Evolutionary conservation across 2,888 invertebrate species (phyloP), one percentile per base, ranked within the genome.

Genomic region (Melipona bicolor): DNA sequence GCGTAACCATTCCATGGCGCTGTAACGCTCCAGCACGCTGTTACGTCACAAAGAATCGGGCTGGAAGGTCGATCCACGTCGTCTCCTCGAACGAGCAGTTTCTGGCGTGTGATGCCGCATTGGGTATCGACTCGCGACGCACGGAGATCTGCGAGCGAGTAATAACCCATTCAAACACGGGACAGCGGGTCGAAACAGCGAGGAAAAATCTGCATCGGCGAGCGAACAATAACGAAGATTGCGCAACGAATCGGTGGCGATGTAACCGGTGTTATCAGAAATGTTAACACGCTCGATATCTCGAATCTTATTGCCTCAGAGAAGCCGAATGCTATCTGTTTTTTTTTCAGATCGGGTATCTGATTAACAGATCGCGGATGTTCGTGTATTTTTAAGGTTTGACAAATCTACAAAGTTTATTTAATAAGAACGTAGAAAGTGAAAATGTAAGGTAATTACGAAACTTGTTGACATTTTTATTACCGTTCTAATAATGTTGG

Each of bases 251-350:
- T 56, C 69, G 61, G 27, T 5, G 68, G 36, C 77, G 74, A 72
- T 76, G 83, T 79, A 56, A 76, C 79, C 70, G 75, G 56, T 54
- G 71, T 84, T 84, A 84, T 84, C 84, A 49, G 52, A 19, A 76
- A 79, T 79, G 84, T 84, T 83, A 79, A 84, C 80, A 84, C 67
- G 76, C 59, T 11, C 75, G 64, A 50, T 79, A 83, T 83, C 83
- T n/a, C n/a, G 15, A 9, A 43, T 43, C 43, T 43, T 2, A 9
- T 9, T 43, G 43, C 9, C 11, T 43, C 9, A 43, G 43, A 43
- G 43, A 9, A 43, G 43, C 43, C 43, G 43, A 43, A 43, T 36
- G 36, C 36, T 36, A 36, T 43, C 43, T 43, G 43, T 9, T 43
- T 43, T 43, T 43, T 24, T 24, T 24, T 9, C 43, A 43, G 43